phyloP scores from a whole-genome alignment of 2,888 invertebrate genomes.

The Tenthredo mesomela region DNA sequence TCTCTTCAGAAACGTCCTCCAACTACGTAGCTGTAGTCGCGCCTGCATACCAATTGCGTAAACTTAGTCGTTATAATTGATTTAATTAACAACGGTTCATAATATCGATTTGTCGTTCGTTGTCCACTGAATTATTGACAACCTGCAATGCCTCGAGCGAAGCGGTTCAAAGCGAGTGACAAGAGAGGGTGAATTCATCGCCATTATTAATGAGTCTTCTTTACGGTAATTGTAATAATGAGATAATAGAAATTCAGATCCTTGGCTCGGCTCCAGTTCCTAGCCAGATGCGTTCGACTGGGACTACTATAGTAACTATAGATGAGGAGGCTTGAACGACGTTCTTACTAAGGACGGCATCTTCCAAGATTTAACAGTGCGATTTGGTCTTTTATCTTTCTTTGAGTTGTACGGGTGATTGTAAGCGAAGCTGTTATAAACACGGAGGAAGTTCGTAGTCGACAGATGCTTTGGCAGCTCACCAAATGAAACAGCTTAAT shows the following conservation, averaged over 20 bases:
- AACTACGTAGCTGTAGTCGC: conserved; percentile 29
- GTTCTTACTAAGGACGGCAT: conserved; percentile 10
- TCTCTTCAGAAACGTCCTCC: neutral
- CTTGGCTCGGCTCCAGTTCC: conserved; percentile 23
- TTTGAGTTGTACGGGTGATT: conserved; percentile 31
- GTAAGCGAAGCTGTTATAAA: conserved; percentile 51
- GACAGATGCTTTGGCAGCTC: conserved; percentile 52
- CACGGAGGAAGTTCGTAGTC: conserved; percentile 38
- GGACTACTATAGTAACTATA: neutral
- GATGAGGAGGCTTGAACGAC: neutral
- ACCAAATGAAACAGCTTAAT: conserved; percentile 54
- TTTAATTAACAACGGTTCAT: conserved; percentile 70
- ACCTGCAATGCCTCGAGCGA: neutral
- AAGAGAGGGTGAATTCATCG: neutral
- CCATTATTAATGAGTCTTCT: conserved; percentile 4
- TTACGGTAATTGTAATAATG: conserved; percentile 10
- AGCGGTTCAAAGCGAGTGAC: neutral
- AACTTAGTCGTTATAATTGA: conserved; percentile 65
- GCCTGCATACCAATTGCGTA: conserved; percentile 67
- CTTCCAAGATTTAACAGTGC: neutral
- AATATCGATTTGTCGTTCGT: conserved; percentile 62
- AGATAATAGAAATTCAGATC: conserved; percentile 2
- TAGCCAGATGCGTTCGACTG: conserved; percentile 37
- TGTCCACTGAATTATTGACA: conserved; percentile 65
- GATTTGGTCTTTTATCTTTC: conserved; percentile 44